Evolutionary conservation across 2,113 vertebrate genomes (phyloP).

Genomic region (Paramisgurnus dabryanus): DNA sequence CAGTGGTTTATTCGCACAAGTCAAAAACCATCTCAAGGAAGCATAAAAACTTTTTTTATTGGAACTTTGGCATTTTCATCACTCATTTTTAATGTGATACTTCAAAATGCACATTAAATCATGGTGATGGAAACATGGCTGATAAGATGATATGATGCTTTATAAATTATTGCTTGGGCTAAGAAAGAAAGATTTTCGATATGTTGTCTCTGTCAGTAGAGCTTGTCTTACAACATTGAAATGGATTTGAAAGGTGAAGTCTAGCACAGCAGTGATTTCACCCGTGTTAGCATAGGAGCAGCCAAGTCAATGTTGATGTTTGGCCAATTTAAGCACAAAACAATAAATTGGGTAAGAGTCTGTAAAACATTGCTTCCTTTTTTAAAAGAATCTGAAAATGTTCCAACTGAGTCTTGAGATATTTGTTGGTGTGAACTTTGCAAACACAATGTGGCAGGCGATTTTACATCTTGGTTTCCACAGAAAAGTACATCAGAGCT

Average conservation of each 20-base stretch:
- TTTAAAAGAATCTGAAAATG: constrained; percentile 9
- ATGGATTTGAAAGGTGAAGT: constrained; percentile 7
- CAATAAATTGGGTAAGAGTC: background rate
- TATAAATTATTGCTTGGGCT: background rate
- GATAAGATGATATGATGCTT: background rate
- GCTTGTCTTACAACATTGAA: background rate
- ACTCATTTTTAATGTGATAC: no score
- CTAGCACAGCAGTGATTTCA: constrained; percentile 8
- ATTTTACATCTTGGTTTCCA: constrained; percentile 20
- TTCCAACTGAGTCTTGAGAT: constrained; percentile 26
- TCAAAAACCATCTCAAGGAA: no score
- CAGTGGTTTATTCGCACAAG: no score
- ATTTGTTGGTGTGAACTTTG: constrained; percentile 30
- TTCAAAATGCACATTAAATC: no score
- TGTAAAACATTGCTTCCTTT: constrained; percentile 41
- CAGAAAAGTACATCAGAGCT: constrained; percentile 14
- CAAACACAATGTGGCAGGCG: constrained; percentile 16
- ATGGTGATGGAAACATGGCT: background rate
- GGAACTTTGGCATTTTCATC: no score
- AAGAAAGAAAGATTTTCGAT: background rate
- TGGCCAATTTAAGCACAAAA: constrained; percentile 19
- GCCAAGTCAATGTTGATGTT: constrained; percentile 30
- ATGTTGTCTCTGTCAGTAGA: background rate
- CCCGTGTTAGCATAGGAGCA: constrained; percentile 4
- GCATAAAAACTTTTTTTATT: no score